Conservation (phyloP, 1,140 invertebrate species). For the Bombus affinis region DNA sequence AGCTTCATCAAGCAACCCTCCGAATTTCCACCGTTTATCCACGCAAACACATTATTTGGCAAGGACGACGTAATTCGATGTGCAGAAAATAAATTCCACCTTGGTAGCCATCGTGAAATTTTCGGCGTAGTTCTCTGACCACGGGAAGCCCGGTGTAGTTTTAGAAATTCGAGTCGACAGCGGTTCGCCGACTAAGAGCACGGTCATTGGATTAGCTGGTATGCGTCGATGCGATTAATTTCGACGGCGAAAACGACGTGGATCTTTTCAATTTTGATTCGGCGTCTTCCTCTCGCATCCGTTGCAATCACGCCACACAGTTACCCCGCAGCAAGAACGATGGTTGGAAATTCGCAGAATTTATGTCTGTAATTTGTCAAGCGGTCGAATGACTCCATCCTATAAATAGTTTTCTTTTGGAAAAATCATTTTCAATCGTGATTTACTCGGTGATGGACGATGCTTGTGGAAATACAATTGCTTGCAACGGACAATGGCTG, state of each 20-base stretch:
- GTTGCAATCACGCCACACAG: no score
- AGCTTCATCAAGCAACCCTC: background rate
- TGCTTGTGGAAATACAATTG: no score
- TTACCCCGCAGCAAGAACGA: no score
- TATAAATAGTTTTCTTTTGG: background rate
- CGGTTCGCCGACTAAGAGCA: background rate
- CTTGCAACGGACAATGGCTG: no score
- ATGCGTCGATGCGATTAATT: slow-evolving; percentile 57
- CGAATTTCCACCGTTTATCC: background rate
- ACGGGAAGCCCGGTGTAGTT: no score
- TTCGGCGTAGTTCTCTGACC: no score
- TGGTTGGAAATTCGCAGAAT: no score
- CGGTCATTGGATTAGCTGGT: slow-evolving; percentile 54
- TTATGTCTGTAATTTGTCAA: no score
- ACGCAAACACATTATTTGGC: background rate
- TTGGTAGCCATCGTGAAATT: no score
- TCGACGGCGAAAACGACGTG: slow-evolving; percentile 38
- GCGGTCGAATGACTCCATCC: background rate
- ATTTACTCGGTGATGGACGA: no score
- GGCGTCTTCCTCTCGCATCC: background rate
- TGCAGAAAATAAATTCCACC: slow-evolving; percentile 21
- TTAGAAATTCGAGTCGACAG: background rate
- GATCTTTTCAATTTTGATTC: slow-evolving; percentile 17
- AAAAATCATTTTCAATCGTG: background rate
- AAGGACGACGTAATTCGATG: slow-evolving; percentile 22